Conservation (phyloP, 2,113 vertebrate genomes). For the Saguinus midas region DNA sequence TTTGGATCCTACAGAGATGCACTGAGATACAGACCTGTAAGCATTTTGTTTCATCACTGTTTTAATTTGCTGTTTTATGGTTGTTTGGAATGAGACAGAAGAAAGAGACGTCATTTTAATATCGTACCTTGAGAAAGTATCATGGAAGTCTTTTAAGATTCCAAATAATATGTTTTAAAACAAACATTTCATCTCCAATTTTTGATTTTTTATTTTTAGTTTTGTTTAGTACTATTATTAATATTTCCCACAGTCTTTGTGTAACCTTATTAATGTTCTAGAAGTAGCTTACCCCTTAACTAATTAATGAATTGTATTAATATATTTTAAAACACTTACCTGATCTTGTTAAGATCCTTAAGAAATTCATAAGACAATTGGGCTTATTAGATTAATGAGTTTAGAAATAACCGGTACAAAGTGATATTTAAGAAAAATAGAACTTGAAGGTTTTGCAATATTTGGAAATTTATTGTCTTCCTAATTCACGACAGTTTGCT, state of each 20-base stretch:
- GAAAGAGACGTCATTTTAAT: neutral
- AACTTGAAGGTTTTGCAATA: neutral
- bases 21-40: conserved; percentile 97
- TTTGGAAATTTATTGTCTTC: neutral
- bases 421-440: neutral
- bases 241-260: neutral
- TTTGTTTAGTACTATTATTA: neutral
- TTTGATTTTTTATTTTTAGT: neutral
- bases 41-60: conserved; percentile 54
- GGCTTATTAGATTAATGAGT: neutral
- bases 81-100: neutral
- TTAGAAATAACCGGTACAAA: neutral
- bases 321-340: neutral
- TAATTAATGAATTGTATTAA: neutral
- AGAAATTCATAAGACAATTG: neutral
- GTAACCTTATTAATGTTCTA: neutral
- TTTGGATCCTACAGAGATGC: conserved; percentile 98
- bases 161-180: neutral
- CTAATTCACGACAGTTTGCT: neutral
- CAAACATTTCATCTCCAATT: neutral
- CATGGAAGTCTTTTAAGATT: neutral
- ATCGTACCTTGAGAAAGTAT: neutral
- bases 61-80: neutral
- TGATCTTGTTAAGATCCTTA: neutral
- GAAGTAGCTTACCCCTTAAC: neutral